These are phyloP conservation scores for Oxyura jamaicensis DNA, from an alignment of 2,113 vertebrate species.

Conservation along the genomic window DNA sequence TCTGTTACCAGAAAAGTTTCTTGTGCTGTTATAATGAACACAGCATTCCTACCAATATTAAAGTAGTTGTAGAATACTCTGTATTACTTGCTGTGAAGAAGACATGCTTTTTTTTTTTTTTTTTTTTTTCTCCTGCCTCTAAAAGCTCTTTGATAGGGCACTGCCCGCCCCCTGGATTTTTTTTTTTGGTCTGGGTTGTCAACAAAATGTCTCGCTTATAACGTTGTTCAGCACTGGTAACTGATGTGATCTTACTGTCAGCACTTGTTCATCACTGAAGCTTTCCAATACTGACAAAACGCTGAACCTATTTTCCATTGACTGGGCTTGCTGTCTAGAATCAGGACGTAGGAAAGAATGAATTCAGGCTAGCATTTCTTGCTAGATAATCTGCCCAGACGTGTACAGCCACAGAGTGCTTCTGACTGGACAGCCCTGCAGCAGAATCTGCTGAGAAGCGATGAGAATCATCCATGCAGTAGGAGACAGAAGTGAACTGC, in stretches of 20 bases:
- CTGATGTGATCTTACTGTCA: not conserved
- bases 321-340: not conserved
- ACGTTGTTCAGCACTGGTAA: not conserved
- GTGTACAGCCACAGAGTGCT: not conserved
- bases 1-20: not conserved
- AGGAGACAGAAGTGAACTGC: not conserved
- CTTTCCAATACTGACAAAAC: not conserved
- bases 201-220: not conserved
- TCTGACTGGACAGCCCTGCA: not conserved
- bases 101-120: not conserved
- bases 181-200: not conserved
- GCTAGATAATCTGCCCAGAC: not conserved
- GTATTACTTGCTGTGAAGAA: not conserved
- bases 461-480: not conserved
- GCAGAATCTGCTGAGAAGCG: not conserved
- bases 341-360: not conserved
- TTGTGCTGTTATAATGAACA: not conserved
- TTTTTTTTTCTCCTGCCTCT: not conserved
- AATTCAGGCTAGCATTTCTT: not conserved
- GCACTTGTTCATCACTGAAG: not conserved
- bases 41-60: not conserved
- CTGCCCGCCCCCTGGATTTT: not conserved
- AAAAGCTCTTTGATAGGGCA: not conserved
- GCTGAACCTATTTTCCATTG: not conserved
- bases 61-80: not conserved